Evolutionary conservation across 2,888 invertebrate species (phyloP), one percentile per base, ranked within the genome.

Genomic region (Tanypteryx hageni): DNA sequence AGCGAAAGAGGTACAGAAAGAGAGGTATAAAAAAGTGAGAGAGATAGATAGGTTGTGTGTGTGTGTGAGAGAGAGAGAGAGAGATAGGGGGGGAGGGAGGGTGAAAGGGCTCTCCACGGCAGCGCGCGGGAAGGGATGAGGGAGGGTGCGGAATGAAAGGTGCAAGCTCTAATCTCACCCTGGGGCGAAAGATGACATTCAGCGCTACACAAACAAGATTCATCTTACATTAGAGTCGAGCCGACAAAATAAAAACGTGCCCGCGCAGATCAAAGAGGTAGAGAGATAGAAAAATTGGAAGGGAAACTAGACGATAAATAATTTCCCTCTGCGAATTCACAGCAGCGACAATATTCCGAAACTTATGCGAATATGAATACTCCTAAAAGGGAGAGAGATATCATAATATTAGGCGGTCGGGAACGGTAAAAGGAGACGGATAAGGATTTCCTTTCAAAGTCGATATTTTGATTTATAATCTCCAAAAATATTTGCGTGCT

Each of bases 331-430:
- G 44, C 82, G n/a, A 44, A 82, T 31, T 82, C 82, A 13, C 82
- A 82, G 82, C 9, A 13, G 31, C 82, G 44, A 14, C 27, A 82
- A 82, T 82, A 82, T 82, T 82, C 82, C 82, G 56, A 44, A 44
- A 82, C 82, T 44, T 82, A 82, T 56, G 31, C 56, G 82, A 82
- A 82, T 82, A 82, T 56, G 31, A 82, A 82, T 82, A 82, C 5
- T 3, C 44, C 3, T 44, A 44, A 44, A 44, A 44, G 5, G 44
- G 44, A 44, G 82, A 82, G 82, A 82, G 82, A 82, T 31, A 31
- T 44, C 1, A 44, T 44, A 44, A 44, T 82, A 82, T 16, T 8
- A 44, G 56, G 82, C 56, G 82, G 82, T 14, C 31, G 31, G 81
- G 82, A 82, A 82, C 31, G 16, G 14, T 16, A 27, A 16, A 56